phyloP scores from a whole-genome alignment of 2,113 vertebrate species.

The Rallus limicola region DNA sequence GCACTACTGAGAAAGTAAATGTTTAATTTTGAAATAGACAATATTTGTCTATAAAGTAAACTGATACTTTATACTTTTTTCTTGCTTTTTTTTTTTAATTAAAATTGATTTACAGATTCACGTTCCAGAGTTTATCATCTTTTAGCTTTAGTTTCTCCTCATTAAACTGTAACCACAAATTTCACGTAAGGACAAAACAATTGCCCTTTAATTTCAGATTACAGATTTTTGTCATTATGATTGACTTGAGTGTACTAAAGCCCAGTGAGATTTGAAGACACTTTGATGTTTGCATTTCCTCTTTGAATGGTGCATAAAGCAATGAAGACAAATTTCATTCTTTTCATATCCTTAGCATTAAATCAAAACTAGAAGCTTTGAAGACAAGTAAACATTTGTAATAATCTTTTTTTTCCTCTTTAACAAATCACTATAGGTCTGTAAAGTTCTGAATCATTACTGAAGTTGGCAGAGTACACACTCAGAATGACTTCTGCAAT shows the following conservation, averaged over 20 bases:
- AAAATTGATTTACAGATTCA: slow-evolving; percentile 53
- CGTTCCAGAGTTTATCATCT: slow-evolving; percentile 34
- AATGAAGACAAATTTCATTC: not conserved
- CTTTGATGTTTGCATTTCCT: slow-evolving; percentile 46
- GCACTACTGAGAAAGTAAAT: not conserved
- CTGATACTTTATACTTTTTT: not conserved
- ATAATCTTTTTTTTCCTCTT: not conserved
- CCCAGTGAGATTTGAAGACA: slow-evolving; percentile 20
- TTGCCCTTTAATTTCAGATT: slow-evolving; percentile 77
- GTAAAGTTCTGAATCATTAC: not conserved
- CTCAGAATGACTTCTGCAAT: not conserved
- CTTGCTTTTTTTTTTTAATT: slow-evolving; percentile 39
- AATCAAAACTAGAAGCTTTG: not conserved
- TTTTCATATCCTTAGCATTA: not conserved
- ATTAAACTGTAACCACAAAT: slow-evolving; percentile 38
- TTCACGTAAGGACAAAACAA: slow-evolving; percentile 53
- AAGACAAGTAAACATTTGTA: not conserved
- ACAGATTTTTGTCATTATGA: slow-evolving; percentile 71
- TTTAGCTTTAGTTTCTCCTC: slow-evolving; percentile 54
- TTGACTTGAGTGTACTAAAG: slow-evolving; percentile 64
- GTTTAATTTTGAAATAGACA: not conserved
- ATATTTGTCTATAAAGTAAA: slow-evolving; percentile 3
- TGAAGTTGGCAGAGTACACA: not conserved
- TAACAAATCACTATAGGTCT: not conserved
- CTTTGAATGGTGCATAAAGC: not conserved